Evolutionary conservation across 2,888 invertebrate genomes (phyloP), one percentile per base, ranked within the genome.

Genomic region (Neoitamus cyanurus): DNA sequence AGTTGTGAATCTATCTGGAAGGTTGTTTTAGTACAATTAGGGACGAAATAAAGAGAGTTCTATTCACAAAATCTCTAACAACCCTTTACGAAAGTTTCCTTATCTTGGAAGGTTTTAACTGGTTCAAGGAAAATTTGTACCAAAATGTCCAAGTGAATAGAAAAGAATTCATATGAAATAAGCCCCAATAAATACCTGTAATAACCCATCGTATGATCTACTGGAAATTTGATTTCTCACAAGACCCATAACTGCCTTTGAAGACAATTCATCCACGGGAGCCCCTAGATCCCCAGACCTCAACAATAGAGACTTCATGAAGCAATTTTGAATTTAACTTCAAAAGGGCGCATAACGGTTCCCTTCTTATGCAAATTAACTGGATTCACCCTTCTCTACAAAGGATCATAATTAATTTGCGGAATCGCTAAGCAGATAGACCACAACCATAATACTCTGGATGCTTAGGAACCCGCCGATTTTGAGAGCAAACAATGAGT

Each of bases 381-480:
- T 58, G 7, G 6, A 25, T 58, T 58, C 20, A 58, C 25, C 58
- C 58, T 58, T 15, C 58, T 25, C 25, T 58, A 7, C 20, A 58
- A 58, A 58, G 58, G 58, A 58, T 58, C 58, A 58, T 25, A 58
- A 58, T 58, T 58, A 58, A 58, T 58, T 58, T 58, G 58, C 58
- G 58, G 58, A 25, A 20, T 58, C 58, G 58, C 20, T 58, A 58
- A 58, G 15, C 20, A 58, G 58, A 58, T 58, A 42, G 58, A 15
- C 58, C 58, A 7, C 15, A 58, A 9, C 25, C 25, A 58, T 58
- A 25, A 25, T 58, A 58, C 58, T 58, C 15, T 58, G 58, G 58
- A 15, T 58, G 20, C 15, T 58, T 58, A 25, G 20, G 20, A 6
- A 20, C 20, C 9, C 20, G 48, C 7, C 7, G 20, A 1, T 15